Conservation (phyloP, 2,113 vertebrate genomes). For the Oreochromis spilurus region DNA sequence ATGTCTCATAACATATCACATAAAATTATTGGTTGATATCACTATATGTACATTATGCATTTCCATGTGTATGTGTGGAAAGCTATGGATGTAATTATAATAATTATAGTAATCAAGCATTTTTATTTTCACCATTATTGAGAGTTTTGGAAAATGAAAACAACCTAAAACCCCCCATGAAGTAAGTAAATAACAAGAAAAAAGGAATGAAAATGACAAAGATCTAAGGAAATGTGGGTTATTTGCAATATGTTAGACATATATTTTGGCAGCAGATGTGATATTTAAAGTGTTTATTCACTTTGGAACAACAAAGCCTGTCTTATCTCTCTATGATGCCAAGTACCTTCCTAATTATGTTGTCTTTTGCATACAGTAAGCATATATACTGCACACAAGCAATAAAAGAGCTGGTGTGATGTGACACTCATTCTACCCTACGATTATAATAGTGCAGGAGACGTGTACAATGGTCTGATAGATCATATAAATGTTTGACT, state of each 20-base stretch:
- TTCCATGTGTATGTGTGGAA: not conserved
- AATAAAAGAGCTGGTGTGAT: not conserved
- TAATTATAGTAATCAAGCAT: not conserved
- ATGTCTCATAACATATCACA: not conserved
- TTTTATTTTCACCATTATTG: not conserved
- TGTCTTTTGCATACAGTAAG: not conserved
- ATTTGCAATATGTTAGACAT: not conserved
- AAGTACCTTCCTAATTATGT: not conserved
- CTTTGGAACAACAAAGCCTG: not conserved
- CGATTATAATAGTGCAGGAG: not conserved
- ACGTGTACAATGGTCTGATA: not conserved
- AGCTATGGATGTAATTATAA: not conserved
- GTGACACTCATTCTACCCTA: not conserved
- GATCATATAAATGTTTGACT: conserved; percentile 14
- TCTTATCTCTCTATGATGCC: not conserved
- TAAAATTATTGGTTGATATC: not conserved
- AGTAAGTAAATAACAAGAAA: not conserved
- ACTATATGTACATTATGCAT: not conserved
- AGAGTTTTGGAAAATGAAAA: not conserved
- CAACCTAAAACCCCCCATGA: not conserved
- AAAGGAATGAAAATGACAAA: not conserved
- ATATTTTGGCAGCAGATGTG: not conserved
- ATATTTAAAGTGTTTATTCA: not conserved
- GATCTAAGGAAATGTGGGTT: not conserved
- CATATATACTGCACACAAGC: not conserved